Percentiles rank a stretch among this genome's conserved stretches.
Conservation (phyloP, 2,113 vertebrate genomes). For the Donacobius atricapilla region DNA sequence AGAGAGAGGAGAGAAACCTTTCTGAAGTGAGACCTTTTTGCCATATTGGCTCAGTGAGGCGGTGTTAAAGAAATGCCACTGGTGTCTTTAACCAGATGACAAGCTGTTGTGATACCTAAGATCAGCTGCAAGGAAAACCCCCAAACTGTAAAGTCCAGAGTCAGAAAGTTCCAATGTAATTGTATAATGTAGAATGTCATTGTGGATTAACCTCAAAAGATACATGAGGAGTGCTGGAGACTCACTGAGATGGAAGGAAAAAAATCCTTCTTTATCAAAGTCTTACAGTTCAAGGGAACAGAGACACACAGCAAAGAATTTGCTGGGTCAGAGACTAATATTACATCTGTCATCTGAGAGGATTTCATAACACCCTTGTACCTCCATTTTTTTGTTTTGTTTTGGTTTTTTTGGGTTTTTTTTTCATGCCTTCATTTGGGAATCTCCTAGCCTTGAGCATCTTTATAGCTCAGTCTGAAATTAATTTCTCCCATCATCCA, state of each 20-base stretch:
- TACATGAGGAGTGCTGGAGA: not conserved
- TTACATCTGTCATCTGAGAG: not conserved
- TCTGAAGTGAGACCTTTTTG: not conserved
- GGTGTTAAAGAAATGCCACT: not conserved
- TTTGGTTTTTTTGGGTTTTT: too few relatives aligned
- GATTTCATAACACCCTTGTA: not conserved
- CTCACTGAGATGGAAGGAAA: not conserved
- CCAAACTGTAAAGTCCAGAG: not conserved
- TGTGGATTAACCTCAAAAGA: constrained; percentile 3
- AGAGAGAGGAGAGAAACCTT: not conserved
- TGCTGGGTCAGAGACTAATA: constrained; percentile 27
- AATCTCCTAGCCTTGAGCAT: not conserved
- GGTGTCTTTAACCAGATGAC: not conserved
- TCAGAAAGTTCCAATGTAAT: not conserved
- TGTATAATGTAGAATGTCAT: not conserved
- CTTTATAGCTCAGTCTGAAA: not conserved
- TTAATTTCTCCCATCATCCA: not conserved
- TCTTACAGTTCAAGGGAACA: not conserved
- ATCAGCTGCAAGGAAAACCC: not conserved
- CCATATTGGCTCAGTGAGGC: not conserved
- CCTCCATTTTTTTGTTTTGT: not conserved
- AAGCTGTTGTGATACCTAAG: not conserved
- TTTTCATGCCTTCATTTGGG: not conserved
- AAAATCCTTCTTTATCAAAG: not conserved
- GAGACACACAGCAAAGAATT: not conserved